These are phyloP conservation scores for Uloborus plumipes DNA, from an alignment of 2,888 invertebrate genomes.

Conservation along the genomic window DNA sequence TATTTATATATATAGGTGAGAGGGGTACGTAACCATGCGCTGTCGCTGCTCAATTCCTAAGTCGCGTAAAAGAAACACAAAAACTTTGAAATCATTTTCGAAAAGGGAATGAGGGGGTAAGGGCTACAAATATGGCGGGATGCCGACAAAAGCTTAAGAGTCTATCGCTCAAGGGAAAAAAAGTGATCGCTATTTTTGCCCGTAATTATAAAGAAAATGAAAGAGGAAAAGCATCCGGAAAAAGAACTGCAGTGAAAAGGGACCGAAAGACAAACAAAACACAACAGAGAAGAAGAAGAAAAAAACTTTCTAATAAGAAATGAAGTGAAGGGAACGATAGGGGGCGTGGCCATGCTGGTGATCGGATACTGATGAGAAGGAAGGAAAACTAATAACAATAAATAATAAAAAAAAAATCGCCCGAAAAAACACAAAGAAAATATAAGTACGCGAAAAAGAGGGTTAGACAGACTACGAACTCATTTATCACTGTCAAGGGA, in stretches of 20 bases:
- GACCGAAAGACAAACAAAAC: slow-evolving; percentile 14
- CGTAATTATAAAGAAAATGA: slow-evolving; percentile 59
- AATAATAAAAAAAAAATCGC: slow-evolving; percentile 36
- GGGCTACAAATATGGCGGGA: too few relatives aligned
- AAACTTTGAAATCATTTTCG: too few relatives aligned
- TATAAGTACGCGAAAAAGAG: slow-evolving; percentile 56
- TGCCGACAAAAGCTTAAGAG: too few relatives aligned
- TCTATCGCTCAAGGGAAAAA: too few relatives aligned
- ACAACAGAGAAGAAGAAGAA: slow-evolving; percentile 23
- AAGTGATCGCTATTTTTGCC: slow-evolving; percentile 46
- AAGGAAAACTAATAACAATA: slow-evolving; percentile 60
- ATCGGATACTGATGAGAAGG: slow-evolving; percentile 62
- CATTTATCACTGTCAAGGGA: slow-evolving; percentile 63
- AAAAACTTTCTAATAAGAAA: slow-evolving; percentile 54
- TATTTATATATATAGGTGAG: too few relatives aligned
- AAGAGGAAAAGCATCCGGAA: slow-evolving; percentile 14
- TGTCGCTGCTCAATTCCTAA: too few relatives aligned
- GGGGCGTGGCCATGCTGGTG: slow-evolving; percentile 56
- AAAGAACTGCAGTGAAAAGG: slow-evolving; percentile 13
- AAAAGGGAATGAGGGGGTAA: too few relatives aligned
- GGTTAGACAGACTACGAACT: slow-evolving; percentile 52
- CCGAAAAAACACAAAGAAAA: slow-evolving; percentile 41
- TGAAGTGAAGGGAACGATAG: slow-evolving; percentile 61
- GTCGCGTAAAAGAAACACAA: too few relatives aligned
- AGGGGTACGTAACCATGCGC: too few relatives aligned